Conservation (phyloP, 1,140 invertebrate species). For the Bombus waltoni region DNA sequence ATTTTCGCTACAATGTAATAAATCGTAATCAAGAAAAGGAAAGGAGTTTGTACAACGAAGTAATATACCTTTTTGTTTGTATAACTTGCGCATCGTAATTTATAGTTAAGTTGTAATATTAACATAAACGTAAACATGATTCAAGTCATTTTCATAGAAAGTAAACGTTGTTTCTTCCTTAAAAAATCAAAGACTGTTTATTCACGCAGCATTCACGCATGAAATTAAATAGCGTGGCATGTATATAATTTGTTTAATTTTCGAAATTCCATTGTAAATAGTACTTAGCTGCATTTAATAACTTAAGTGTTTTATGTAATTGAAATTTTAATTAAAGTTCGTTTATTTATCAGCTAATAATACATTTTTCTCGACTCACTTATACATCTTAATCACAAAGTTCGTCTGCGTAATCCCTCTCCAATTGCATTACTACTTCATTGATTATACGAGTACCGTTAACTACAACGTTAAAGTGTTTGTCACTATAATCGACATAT, state of each 20-base stretch:
- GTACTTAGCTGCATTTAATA: slow-evolving; percentile 8
- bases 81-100: slow-evolving; percentile 10
- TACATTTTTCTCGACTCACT: not conserved
- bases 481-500: not conserved
- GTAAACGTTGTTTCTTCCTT: not conserved
- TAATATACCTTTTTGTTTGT: not conserved
- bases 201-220: not conserved
- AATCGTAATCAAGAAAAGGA: not conserved
- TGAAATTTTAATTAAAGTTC: not conserved
- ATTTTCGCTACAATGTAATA: not conserved
- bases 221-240: slow-evolving; percentile 11
- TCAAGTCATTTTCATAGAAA: not conserved
- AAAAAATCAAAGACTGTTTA: not conserved
- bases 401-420: slow-evolving; percentile 31
- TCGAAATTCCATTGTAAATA: slow-evolving; percentile 55
- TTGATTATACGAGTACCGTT: slow-evolving; percentile 38
- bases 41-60: slow-evolving; percentile 17
- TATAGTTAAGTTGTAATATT: slow-evolving; percentile 7
- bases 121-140: not conserved
- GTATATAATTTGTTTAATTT: slow-evolving; percentile 15
- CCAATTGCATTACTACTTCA: slow-evolving; percentile 48
- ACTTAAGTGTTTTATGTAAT: slow-evolving; percentile 35
- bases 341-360: slow-evolving; percentile 53
- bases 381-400: slow-evolving; percentile 44
- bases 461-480: slow-evolving; percentile 39